These are phyloP conservation scores for Pantherophis alleghaniensis DNA, from an alignment of 2,797 vertebrate species.

Conservation along the genomic window DNA sequence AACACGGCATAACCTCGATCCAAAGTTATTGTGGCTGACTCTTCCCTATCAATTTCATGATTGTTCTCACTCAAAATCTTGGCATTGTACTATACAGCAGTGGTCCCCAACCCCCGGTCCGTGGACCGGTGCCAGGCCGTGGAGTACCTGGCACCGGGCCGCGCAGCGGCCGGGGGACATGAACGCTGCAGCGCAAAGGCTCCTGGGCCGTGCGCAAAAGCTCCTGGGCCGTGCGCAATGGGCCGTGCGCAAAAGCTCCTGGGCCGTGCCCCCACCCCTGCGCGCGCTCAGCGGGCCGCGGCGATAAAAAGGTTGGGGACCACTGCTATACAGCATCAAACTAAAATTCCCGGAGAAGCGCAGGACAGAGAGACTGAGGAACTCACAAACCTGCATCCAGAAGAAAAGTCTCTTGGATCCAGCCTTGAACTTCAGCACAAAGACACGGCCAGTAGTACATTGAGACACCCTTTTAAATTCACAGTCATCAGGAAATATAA, in stretches of 20 bases:
- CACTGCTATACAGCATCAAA: not conserved
- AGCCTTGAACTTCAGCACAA: constrained; percentile 95
- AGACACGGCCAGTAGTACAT: constrained; percentile 94
- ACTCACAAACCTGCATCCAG: constrained; percentile 91
- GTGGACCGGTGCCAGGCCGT: no score
- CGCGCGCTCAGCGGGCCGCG: no score
- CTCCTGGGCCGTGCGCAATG: no score
- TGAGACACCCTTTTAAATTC: constrained; percentile 95
- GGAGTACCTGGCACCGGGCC: no score
- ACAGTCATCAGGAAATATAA: constrained; percentile 97
- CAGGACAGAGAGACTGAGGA: rapidly evolving
- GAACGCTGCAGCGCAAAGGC: no score
- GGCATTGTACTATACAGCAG: not conserved
- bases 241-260: no score
- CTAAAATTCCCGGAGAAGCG: not conserved
- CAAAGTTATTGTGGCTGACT: not conserved
- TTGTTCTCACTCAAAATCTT: not conserved
- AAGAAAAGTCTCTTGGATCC: constrained; percentile 97
- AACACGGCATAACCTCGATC: not conserved
- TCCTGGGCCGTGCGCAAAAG: no score
- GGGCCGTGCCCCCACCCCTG: no score
- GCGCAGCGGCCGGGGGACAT: no score
- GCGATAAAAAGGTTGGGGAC: no score
- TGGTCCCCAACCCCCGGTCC: no score
- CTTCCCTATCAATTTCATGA: not conserved